phyloP scores from a whole-genome alignment of 2,888 invertebrate genomes.

The Callyntrura sp. region DNA sequence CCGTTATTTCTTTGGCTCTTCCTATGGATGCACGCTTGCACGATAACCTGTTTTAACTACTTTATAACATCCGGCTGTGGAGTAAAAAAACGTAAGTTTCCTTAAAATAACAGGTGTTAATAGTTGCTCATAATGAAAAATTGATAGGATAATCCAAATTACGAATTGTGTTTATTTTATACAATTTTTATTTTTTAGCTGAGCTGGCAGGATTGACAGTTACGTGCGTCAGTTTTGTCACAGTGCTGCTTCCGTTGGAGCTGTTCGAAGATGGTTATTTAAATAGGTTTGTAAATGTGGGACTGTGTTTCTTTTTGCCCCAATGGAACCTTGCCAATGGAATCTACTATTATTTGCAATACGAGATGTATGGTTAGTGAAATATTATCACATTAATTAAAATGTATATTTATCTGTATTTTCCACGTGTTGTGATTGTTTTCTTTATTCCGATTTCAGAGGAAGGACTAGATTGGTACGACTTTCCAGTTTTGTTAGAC shows the following conservation, averaged over 20 bases:
- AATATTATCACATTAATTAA: too few species aligned
- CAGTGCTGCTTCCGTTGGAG: conserved; percentile 48
- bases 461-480: conserved; percentile 76
- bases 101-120: too few species aligned
- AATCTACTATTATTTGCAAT: conserved; percentile 69
- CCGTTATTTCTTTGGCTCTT: conserved; percentile 62
- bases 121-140: too few species aligned
- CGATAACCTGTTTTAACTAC: conserved; percentile 59
- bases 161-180: too few species aligned
- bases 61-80: conserved; percentile 66
- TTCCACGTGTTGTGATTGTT: background rate
- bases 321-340: conserved; percentile 80
- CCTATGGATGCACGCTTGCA: conserved; percentile 65
- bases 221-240: conserved; percentile 12
- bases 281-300: background rate
- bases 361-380: conserved; percentile 71
- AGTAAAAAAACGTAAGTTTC: conserved; percentile 59
- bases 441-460: conserved; percentile 50
- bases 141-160: too few species aligned
- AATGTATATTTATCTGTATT: background rate
- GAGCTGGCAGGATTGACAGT: conserved; percentile 66
- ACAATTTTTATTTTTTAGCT: conserved; percentile 29
- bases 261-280: conserved; percentile 32
- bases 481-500: conserved; percentile 73
- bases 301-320: conserved; percentile 68